phyloP scores from a whole-genome alignment of 2,113 vertebrate genomes.

The Macrotis lagotis region DNA sequence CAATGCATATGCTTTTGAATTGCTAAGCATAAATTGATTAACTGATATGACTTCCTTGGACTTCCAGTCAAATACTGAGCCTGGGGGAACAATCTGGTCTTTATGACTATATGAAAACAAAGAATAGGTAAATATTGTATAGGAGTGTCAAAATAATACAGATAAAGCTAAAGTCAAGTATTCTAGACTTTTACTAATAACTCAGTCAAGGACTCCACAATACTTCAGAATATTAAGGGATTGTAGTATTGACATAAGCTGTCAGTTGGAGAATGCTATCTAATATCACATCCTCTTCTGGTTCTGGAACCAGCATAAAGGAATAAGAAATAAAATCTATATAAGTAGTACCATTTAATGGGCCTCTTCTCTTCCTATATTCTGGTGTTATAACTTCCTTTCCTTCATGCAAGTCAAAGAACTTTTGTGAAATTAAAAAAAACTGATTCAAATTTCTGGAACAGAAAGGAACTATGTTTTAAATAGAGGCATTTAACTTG shows the following conservation, averaged over 20 bases:
- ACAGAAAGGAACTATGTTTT: not conserved
- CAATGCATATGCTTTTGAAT: not conserved
- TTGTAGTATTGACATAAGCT: not conserved
- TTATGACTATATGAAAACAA: not conserved
- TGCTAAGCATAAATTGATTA: not conserved
- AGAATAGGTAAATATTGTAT: not conserved
- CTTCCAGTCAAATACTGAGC: not conserved
- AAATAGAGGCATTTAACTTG: not conserved
- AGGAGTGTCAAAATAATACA: slow-evolving; percentile 2
- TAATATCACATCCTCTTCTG: not conserved
- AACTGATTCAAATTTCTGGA: slow-evolving; percentile 20
- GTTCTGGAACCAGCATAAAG: slow-evolving; percentile 1
- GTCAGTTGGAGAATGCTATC: not conserved
- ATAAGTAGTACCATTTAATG: not conserved
- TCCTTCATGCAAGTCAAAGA: not conserved
- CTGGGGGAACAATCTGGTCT: not conserved
- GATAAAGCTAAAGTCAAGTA: slow-evolving; percentile 22
- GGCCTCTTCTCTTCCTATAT: not conserved
- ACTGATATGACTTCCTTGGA: not conserved
- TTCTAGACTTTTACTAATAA: not conserved
- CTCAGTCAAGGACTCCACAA: not conserved
- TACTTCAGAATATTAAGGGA: not conserved
- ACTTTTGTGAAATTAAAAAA: slow-evolving; percentile 29
- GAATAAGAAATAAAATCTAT: not conserved
- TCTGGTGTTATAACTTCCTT: not conserved